Evolutionary conservation across 2,888 invertebrate genomes (phyloP).

Genomic region (Tipula lateralis): DNA sequence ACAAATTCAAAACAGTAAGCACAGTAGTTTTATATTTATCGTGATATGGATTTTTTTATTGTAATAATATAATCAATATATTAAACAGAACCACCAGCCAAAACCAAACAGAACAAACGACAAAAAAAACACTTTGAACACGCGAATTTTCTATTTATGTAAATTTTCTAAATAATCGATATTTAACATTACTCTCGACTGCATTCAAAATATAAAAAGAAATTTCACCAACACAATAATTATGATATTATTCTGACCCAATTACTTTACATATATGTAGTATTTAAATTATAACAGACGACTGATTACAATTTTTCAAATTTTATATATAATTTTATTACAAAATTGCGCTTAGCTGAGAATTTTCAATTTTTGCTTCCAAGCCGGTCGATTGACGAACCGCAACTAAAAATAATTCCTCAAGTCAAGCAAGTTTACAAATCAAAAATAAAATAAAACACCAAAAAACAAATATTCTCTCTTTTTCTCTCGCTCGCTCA

Average conservation of each 20-base stretch:
- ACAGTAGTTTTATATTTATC: slow-evolving; percentile 24
- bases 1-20: neutral
- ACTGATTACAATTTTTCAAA: neutral
- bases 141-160: slow-evolving; percentile 19
- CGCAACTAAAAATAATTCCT: slow-evolving; percentile 24
- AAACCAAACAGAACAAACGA: neutral
- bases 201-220: neutral
- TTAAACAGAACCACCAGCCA: slow-evolving; percentile 2
- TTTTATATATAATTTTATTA: neutral
- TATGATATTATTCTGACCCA: neutral
- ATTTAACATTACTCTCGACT: neutral
- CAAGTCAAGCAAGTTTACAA: neutral
- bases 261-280: neutral
- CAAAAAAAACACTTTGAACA: neutral
- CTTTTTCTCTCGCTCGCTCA: neutral
- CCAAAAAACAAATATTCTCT: neutral
- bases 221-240: neutral
- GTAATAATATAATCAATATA: slow-evolving; percentile 11
- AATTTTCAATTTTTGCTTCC: neutral
- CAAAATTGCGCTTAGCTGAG: too few relatives aligned
- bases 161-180: neutral
- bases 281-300: neutral
- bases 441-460: neutral
- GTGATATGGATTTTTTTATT: slow-evolving; percentile 15
- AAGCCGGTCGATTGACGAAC: slow-evolving; percentile 24